A percentile compares a stretch with the other conserved stretches of the same genome.
These are phyloP conservation scores for Tonatia bakeri DNA, from an alignment of 2,113 vertebrate species.

Conservation along the genomic window DNA sequence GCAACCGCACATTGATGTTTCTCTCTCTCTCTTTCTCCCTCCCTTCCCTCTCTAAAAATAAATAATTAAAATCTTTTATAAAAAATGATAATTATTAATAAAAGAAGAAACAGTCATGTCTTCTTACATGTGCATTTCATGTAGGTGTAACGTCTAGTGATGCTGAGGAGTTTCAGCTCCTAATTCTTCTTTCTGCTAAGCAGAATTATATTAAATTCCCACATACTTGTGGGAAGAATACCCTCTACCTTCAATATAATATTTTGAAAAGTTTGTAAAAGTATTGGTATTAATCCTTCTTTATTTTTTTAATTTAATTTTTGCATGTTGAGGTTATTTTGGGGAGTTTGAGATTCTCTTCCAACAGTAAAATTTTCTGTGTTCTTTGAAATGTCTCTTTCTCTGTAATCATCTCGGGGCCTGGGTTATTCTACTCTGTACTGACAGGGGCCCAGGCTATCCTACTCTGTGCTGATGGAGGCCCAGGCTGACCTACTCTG, in stretches of 20 bases:
- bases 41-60: too few species aligned
- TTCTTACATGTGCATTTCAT: background rate
- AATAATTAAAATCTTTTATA: too few species aligned
- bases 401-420: background rate
- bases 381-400: background rate
- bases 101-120: background rate
- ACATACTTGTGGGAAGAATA: slow-evolving; percentile 1
- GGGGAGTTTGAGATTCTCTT: background rate
- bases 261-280: too few species aligned
- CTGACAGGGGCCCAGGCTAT: background rate
- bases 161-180: slow-evolving; percentile 33
- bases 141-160: background rate
- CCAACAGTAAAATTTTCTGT: background rate
- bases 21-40: too few species aligned
- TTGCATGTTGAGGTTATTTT: background rate
- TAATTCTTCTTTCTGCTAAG: background rate
- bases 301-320: background rate
- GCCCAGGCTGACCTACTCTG: too few species aligned
- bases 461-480: background rate
- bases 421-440: background rate
- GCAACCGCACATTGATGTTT: too few species aligned
- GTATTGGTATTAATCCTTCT: too few species aligned
- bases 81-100: background rate
- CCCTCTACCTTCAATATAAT: background rate
- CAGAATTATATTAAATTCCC: slow-evolving; percentile 12